Base-by-base conservation (phyloP, 64 coral and sea anemone species). In the Acropora yongei region DNA sequence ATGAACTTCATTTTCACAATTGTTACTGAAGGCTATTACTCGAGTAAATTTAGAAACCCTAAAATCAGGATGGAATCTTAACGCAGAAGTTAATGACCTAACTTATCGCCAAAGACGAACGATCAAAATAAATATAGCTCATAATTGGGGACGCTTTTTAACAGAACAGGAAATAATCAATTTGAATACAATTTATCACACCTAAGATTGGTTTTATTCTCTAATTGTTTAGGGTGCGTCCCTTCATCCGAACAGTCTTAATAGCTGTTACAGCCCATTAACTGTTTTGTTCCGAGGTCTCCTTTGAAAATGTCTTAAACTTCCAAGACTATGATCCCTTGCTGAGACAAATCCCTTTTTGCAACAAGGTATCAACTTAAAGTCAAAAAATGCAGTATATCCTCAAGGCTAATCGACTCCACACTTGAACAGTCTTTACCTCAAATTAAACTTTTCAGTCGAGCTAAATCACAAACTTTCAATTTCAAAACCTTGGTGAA, bases 121-220 rank as follows among this genome's bases (percentile, higher is more conserved):
- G 75, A 78, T 78, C 75, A 2, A 46, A 48, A 49, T 78, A 45
- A 78, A 46, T 12, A 46, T 14, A 76, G 14, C 10, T 3, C n/a
- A 18, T 6, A 9, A 78, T 78, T 41, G 16, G 12, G 49, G 17
- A 49, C 75, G 43, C 43, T 47, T 6, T 78, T 78, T 78, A 78
- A 47, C 2, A 18, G 10, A 18, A 78, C 17, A 78, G 5, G 1
- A n/a, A 46, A 78, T 45, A 78, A 78, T 78, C 41, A 48, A 71
- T 71, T 44, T 47, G 72, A 55, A 71, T 44, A 71, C 6, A 69
- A 71, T 71, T 48, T 71, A 71, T 85, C 82, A 30, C 82, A 85
- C 66, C 41, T 71, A 18, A 44, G 18, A 71, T 71, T 9, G 16
- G 49, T 9, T 44, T 72, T 71, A 85, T 85, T 85, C 47, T 49